Conservation (phyloP, 2,888 invertebrate species). For the Epicampocera succincta region DNA sequence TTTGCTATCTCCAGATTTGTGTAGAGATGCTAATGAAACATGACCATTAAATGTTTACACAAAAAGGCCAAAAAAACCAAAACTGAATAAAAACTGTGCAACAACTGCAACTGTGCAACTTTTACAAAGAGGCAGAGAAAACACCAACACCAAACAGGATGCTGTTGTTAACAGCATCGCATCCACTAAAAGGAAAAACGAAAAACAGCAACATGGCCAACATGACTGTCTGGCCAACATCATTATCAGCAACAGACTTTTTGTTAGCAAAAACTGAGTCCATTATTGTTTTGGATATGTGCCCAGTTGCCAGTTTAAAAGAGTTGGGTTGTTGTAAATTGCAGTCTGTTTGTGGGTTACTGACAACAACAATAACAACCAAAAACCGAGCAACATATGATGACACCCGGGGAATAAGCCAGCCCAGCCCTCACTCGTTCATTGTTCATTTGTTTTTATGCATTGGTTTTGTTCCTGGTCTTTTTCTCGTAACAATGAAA, state of each 20-base stretch:
- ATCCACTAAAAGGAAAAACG: slow-evolving; percentile 12
- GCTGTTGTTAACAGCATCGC: slow-evolving; percentile 27
- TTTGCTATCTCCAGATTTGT: not conserved
- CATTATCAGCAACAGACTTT: slow-evolving; percentile 22
- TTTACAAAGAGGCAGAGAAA: slow-evolving; percentile 7
- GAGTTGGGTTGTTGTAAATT: slow-evolving; percentile 51
- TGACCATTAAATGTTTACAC: slow-evolving; percentile 51
- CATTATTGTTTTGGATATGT: slow-evolving; percentile 20
- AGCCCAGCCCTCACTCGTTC: not conserved
- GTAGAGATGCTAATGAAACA: slow-evolving; percentile 56
- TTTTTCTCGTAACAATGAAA: slow-evolving; percentile 41
- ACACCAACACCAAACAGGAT: slow-evolving; percentile 34
- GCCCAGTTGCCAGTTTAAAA: slow-evolving; percentile 22
- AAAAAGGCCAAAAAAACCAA: slow-evolving; percentile 1
- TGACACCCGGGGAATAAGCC: not conserved
- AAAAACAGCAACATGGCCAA: slow-evolving; percentile 20
- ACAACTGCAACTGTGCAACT: slow-evolving; percentile 38
- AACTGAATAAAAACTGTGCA: not conserved
- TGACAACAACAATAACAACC: slow-evolving; percentile 13
- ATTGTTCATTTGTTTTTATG: slow-evolving; percentile 55
- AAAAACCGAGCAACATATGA: not conserved
- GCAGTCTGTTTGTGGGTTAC: slow-evolving; percentile 50
- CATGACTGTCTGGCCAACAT: slow-evolving; percentile 19
- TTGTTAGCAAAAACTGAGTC: slow-evolving; percentile 25
- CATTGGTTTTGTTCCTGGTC: slow-evolving; percentile 39